Evolutionary conservation across 2,797 vertebrate genomes (phyloP), one percentile per base, ranked within the genome.

Genomic region (Falco concolor): DNA sequence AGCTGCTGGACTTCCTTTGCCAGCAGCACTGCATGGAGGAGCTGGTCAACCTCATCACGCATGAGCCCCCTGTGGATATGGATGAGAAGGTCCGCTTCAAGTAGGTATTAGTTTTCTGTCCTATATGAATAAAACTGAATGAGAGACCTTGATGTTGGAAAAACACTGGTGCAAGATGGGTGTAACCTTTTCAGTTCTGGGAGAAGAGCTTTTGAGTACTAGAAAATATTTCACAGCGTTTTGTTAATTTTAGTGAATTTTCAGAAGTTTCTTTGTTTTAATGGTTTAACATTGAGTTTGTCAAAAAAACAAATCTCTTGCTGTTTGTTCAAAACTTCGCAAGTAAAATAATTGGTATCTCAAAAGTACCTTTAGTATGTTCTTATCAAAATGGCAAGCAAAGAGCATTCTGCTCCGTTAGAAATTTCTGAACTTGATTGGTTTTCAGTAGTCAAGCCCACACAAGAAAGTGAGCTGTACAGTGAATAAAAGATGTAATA

Each of bases 71-170:
- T 1, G 78, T 98, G 90, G 99, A 99, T 92, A 98, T 99, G 97
- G 99, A 99, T 42, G 99, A 99, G 98, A 99, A 98, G 98, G 99
- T 99, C 94, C 99, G 99, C 95, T 99, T 99, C 98, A 99, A 99
- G 99, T 99, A 98, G 97, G 99, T 97, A 64, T 86, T 73, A 27
- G n/a, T 24, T 17, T 61, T 30, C 44, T 67, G 14, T 40, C 74
- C 49, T 40, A 0, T 5, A 2, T 1, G 2, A 10, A 17, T 53
- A 19, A 24, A 47, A 8, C 10, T 2, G 8, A 12, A 1, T 7
- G 47, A 13, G 44, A 28, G 70, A 3, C 19, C 20, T 40, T 8
- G 28, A 2, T 17, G 60, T 8, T 47, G 47, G 82, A 7, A 28
- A 4, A 6, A 32, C 40, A 22, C 30, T 34, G 34, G 13, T 32